A percentile compares a stretch with the other conserved stretches of the same genome.
phyloP scores from a whole-genome alignment of 2,888 invertebrate genomes.

The Nomada ferruginata region DNA sequence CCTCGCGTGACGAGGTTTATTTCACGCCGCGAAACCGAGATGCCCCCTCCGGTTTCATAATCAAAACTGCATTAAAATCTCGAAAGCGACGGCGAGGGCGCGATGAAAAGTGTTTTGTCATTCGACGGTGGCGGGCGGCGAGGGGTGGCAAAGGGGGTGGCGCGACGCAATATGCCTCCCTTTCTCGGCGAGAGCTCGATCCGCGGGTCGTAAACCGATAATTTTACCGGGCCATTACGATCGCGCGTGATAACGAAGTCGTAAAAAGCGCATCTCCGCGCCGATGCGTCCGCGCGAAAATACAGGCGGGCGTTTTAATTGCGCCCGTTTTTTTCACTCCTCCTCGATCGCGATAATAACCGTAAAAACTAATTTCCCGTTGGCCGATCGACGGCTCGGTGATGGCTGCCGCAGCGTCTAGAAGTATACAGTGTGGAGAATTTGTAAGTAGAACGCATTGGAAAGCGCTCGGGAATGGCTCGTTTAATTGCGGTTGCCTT shows the following conservation, averaged over 20 bases:
- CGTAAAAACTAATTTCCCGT: conserved; percentile 30
- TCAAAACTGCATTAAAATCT: conserved; percentile 76
- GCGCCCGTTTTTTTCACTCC: conserved; percentile 17
- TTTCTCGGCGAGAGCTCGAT: conserved; percentile 55
- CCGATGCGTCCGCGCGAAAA: conserved; percentile 16
- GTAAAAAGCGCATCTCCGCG: conserved; percentile 47
- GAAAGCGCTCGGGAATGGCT: neutral
- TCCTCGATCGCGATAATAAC: conserved; percentile 34
- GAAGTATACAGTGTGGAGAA: neutral
- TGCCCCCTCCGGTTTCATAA: conserved; percentile 63
- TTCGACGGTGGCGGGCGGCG: conserved; percentile 49
- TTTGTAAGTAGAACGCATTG: conserved; percentile 2
- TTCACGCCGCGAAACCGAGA: conserved; percentile 60
- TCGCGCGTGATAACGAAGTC: conserved; percentile 46
- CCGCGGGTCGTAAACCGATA: conserved; percentile 56
- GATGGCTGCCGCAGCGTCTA: neutral
- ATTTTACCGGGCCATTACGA: conserved; percentile 57
- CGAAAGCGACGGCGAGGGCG: conserved; percentile 70
- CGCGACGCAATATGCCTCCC: conserved; percentile 72
- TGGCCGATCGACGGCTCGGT: conserved; percentile 6
- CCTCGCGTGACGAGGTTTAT: conserved; percentile 51
- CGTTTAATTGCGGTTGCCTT: conserved; percentile 8
- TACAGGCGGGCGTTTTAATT: conserved; percentile 44
- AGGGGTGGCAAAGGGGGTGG: conserved; percentile 21
- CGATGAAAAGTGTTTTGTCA: conserved; percentile 77